Evolutionary conservation across 1,140 invertebrate species (phyloP), one percentile per base, ranked within the genome.

Genomic region (Rhagoletis pomonella): DNA sequence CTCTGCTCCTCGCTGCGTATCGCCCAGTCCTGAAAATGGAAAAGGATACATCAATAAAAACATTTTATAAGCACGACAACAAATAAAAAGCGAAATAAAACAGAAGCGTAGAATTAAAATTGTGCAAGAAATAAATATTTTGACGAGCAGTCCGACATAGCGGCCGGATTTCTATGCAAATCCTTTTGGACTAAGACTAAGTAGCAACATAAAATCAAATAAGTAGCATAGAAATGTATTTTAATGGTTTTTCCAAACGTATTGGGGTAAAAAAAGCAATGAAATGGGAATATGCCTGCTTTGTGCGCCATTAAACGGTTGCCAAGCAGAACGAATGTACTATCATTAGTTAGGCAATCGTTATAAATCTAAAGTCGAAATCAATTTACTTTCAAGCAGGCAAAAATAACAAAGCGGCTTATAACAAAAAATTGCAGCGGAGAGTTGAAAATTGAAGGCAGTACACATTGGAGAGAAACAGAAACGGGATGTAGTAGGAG

Each of bases 1-100:
- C 96, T 96, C 89, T 98, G 96, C 90, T 99, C 98, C 93, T 99
- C 98, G 89, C 95, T 96, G 90, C 98, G 94, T 91, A 98, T 95
- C 64, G 95, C 94, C 94, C 95, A 96, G 89, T 98, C 97, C 97
- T 99, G 91, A 39, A 89, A 91, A 87, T 58, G 50, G 17, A 88
- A 86, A 85, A 44, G n/a, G n/a, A n/a, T 44, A 19, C n/a, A n/a
- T 12, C 6, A 4, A n/a, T 81, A 81, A n/a, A 39, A 29, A 39
- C 39, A 67, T n/a, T 29, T 39, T 59, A 85, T 59, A 85, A 59
- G 29, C 19, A 3, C n/a, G n/a, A n/a, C n/a, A n/a, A n/a, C n/a
- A n/a, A n/a, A n/a, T n/a, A n/a, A n/a, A n/a, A n/a, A n/a, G n/a
- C n/a, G 81, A 85, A 39, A 58, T 85, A 19, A 86, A 86, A 86